Percentiles rank a stretch among this genome's conserved stretches.
Evolutionary conservation across 2,888 invertebrate genomes (phyloP).

Genomic region (Galerucella nymphaeae): DNA sequence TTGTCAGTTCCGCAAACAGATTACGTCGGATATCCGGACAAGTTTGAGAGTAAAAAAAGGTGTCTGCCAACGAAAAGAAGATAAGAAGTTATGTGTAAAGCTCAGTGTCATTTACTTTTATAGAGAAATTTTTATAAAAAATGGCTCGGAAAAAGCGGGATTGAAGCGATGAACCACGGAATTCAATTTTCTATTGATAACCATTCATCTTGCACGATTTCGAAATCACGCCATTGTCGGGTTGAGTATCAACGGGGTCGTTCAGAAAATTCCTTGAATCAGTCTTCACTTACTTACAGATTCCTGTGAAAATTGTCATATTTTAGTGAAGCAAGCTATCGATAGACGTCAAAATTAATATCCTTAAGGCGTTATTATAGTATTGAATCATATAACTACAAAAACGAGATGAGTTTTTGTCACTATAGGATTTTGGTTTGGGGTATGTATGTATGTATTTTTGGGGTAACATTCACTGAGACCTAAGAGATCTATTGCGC

Average conservation of each 20-base stretch:
- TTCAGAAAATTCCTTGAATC: background rate
- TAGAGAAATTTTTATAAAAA: conserved; percentile 60
- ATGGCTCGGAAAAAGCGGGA: conserved; percentile 61
- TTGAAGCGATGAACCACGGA: conserved; percentile 76
- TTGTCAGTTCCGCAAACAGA: conserved; percentile 51
- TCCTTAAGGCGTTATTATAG: no score
- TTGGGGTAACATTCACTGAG: no score
- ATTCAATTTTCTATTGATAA: conserved; percentile 77
- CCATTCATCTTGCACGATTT: conserved; percentile 57
- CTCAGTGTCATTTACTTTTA: conserved; percentile 60
- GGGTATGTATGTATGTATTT: no score
- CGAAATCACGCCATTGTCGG: conserved; percentile 31
- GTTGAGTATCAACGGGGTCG: conserved; percentile 3
- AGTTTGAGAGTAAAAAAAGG: conserved; percentile 41
- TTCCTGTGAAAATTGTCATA: no score
- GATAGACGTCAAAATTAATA: no score
- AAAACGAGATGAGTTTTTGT: no score
- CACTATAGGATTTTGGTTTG: no score
- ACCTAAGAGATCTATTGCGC: no score
- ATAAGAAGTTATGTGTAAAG: conserved; percentile 60
- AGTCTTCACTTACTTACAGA: no score
- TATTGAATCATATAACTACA: no score
- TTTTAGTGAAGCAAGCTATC: no score
- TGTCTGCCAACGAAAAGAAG: conserved; percentile 53
- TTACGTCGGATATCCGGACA: conserved; percentile 33